Evolutionary conservation across 2,888 invertebrate species (phyloP).

Genomic region (Amblyjoppa proteus): DNA sequence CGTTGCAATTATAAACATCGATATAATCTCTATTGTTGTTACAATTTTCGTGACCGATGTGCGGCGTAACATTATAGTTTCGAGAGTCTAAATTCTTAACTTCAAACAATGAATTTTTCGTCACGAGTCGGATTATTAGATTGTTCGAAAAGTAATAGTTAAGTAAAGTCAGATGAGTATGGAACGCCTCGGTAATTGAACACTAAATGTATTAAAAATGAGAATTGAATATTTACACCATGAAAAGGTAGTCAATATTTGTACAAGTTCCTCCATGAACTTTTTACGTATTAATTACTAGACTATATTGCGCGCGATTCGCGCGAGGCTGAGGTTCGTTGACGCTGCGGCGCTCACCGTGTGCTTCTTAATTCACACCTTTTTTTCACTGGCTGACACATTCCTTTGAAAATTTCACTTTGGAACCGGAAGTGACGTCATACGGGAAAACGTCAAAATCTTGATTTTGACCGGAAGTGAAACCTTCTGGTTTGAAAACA

Average conservation of each 20-base stretch:
- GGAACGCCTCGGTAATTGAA: neutral
- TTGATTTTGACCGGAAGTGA: no score
- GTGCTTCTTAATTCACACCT: no score
- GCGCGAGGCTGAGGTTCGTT: no score
- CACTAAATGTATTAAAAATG: neutral
- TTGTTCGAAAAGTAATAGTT: neutral
- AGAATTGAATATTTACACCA: constrained; percentile 12
- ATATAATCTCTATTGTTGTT: neutral
- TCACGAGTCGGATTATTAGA: neutral
- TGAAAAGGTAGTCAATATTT: constrained; percentile 9
- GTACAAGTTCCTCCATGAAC: constrained; percentile 7
- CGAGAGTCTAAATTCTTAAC: neutral
- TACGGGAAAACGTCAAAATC: no score
- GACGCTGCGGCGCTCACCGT: no score
- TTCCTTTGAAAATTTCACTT: no score
- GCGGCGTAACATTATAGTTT: neutral
- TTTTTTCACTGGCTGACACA: no score
- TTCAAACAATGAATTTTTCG: neutral
- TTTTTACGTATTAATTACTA: neutral
- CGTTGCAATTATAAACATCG: constrained; percentile 5
- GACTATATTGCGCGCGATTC: no score
- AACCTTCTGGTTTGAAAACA: no score
- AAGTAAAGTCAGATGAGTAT: neutral
- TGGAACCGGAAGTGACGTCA: no score
- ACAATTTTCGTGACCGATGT: neutral